Base-by-base conservation (phyloP, 2,888 invertebrate genomes). In the Stegana nigrithorax region DNA sequence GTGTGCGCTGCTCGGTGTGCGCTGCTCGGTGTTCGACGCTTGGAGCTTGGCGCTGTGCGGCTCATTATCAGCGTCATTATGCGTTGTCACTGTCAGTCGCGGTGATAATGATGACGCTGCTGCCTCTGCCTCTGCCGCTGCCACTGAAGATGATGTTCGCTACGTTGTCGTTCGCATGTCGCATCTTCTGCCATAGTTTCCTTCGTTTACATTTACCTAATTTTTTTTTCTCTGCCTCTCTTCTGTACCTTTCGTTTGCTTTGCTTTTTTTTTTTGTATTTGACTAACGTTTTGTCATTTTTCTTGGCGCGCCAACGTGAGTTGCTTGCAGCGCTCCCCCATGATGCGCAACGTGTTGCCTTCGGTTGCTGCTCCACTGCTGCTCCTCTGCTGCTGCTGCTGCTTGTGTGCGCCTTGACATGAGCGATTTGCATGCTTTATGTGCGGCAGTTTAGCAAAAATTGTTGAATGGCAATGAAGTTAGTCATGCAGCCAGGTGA, bases 211-310 rank as follows among this genome's bases (percentile, higher is more conserved):
- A n/a, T n/a, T n/a, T n/a, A n/a, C n/a, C n/a, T n/a, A n/a, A n/a
- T n/a, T n/a, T n/a, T n/a, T n/a, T n/a, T n/a, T n/a, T n/a, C n/a
- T n/a, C n/a, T n/a, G n/a, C n/a, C n/a, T n/a, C n/a, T n/a, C n/a
- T n/a, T n/a, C n/a, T n/a, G n/a, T n/a, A n/a, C n/a, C n/a, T n/a
- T n/a, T n/a, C n/a, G n/a, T n/a, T n/a, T n/a, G n/a, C n/a, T n/a
- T n/a, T n/a, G n/a, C n/a, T n/a, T n/a, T n/a, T n/a, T n/a, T n/a
- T n/a, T n/a, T n/a, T n/a, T n/a, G n/a, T 19, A 12, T 55, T 32
- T 55, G 53, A 55, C 12, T 55, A 55, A 55, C 53, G 53, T 21
- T 32, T 47, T 55, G 32, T 55, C 29, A 55, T 55, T 50, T 56
- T 25, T 26, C 42, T 25, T 25, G 23, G n/a, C 23, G 27, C 17